Evolutionary conservation across 2,797 vertebrate species (phyloP).

Genomic region (Brotula barbata): DNA sequence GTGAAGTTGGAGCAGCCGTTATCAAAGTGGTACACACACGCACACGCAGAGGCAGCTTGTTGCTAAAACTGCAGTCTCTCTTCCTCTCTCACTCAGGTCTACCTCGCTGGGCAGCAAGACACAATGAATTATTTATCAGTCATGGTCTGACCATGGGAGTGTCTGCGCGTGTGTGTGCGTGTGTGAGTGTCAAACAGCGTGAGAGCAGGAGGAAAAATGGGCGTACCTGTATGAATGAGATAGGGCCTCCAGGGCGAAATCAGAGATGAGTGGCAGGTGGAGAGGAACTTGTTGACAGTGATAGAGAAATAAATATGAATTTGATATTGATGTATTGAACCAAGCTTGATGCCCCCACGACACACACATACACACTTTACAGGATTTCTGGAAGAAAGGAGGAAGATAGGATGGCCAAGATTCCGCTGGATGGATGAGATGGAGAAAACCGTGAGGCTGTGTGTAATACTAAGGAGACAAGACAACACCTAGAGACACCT

Average conservation of each 20-base stretch:
- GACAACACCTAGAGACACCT: neutral
- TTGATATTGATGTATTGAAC: constrained; percentile 7
- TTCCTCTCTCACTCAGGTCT: neutral
- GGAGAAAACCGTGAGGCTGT: neutral
- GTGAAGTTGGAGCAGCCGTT: neutral
- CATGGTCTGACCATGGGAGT: neutral
- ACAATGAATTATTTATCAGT: constrained; percentile 35
- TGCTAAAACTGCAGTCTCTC: no score
- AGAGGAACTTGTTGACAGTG: constrained; percentile 24
- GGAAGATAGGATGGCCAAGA: no score
- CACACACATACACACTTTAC: neutral
- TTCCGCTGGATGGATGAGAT: neutral
- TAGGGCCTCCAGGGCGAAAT: constrained; percentile 1
- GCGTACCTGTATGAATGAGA: constrained; percentile 8
- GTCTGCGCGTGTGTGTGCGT: neutral
- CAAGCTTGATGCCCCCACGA: neutral
- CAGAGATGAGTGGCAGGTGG: constrained; percentile 20
- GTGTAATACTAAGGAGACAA: neutral
- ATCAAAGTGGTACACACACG: neutral
- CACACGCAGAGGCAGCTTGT: neutral
- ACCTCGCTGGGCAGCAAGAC: neutral
- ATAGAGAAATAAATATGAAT: constrained; percentile 36
- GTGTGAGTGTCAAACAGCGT: neutral
- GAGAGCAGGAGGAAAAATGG: neutral
- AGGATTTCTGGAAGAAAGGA: no score